Evolutionary conservation across 2,888 invertebrate species (phyloP), one percentile per base, ranked within the genome.

Genomic region (Craniophora ligustri): DNA sequence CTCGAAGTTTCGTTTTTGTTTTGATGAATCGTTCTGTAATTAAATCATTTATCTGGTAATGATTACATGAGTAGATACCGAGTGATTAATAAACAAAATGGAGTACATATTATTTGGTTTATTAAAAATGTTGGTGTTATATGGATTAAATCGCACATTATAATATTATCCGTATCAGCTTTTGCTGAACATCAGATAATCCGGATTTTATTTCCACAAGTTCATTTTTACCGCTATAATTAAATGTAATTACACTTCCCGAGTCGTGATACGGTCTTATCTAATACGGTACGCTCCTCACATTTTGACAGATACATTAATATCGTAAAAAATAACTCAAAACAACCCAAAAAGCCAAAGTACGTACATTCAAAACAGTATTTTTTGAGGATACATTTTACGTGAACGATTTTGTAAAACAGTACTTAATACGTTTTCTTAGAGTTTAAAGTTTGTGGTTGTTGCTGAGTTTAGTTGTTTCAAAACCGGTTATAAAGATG

Each of bases 401-500:
- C 16, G 3, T 11, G 3, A 13, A n/a, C 34, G 38, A 30, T 59
- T 19, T 32, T 23, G 19, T 36, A 46, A 55, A 62, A 49, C 36
- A 30, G n/a, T 55, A 42, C 53, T 53, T 79, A 62, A 40, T 0
- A 0, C 0, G 1, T 39, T 11, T 14, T 11, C 1, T 39, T 70
- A 80, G 66, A 60, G 69, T 67, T 63, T 44, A 57, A 46, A 62
- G 70, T 68, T 32, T 55, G 45, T 64, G 59, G 23, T n/a, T n/a
- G n/a, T n/a, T n/a, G n/a, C n/a, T n/a, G 14, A 3, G 18, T 18
- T 35, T 32, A 16, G 16, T 42, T 11, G 11, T 23, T 31, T n/a
- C 13, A 55, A 32, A 86, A 88, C 88, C 85, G 87, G 89, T 89
- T 82, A 41, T 46, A 48, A 73, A 75, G 82, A 84, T 79, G 82